A percentile compares a stretch with the other conserved stretches of the same genome.
Conservation (phyloP, 2,888 invertebrate species). For the Cactoblastis cactorum region DNA sequence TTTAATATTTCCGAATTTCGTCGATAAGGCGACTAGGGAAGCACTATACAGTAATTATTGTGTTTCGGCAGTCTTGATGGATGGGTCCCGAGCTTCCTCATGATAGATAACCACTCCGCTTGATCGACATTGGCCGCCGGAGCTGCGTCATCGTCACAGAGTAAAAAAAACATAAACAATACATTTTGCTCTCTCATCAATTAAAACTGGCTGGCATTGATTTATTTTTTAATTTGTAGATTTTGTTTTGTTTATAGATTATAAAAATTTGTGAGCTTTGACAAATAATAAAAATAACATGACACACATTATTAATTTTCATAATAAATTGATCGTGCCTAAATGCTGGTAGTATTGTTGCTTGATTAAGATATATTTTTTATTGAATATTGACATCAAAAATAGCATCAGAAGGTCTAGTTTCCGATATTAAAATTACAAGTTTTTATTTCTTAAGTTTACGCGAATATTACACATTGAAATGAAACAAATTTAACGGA, state of each 20-base stretch:
- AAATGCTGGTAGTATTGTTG: too few species aligned
- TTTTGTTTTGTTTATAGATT: too few species aligned
- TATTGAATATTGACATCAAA: too few species aligned
- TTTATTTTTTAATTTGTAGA: too few species aligned
- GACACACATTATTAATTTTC: not conserved
- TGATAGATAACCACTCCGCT: not conserved
- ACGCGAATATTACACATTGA: too few species aligned
- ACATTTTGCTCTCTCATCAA: not conserved
- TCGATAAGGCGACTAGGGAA: not conserved
- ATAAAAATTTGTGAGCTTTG: too few species aligned
- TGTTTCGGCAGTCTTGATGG: not conserved
- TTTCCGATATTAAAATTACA: too few species aligned
- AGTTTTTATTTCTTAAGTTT: too few species aligned
- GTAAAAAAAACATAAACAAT: not conserved
- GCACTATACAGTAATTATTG: not conserved
- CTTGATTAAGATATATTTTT: too few species aligned
- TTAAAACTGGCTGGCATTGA: not conserved
- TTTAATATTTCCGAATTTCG: not conserved
- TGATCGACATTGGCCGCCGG: not conserved
- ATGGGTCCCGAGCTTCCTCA: not conserved
- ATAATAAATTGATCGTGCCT: too few species aligned
- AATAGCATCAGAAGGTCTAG: too few species aligned
- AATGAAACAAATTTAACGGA: too few species aligned
- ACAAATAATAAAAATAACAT: not conserved
- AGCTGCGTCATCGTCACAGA: not conserved